These are phyloP conservation scores for Sphaerophoria taeniata DNA, from an alignment of 2,888 invertebrate genomes.

Conservation along the genomic window DNA sequence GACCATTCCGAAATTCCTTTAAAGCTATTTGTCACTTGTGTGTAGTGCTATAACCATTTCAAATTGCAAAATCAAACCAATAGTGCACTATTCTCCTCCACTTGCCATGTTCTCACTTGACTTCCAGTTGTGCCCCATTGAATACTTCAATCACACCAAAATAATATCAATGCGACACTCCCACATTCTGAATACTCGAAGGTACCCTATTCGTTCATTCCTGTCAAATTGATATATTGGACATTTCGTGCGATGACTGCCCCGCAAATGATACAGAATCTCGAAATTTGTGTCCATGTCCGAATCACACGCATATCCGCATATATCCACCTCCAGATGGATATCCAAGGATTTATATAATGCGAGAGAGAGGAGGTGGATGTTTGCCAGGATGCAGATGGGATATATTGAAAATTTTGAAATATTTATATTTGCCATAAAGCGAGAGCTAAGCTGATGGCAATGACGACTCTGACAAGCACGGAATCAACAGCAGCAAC, in stretches of 20 bases:
- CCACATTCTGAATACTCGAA: background rate
- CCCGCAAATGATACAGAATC: constrained; percentile 62
- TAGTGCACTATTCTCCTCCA: background rate
- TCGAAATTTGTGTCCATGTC: constrained; percentile 60
- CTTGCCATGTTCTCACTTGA: constrained; percentile 37
- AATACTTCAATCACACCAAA: too few relatives aligned
- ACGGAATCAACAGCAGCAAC: constrained; percentile 19
- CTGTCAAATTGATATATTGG: constrained; percentile 72
- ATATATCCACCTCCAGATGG: too few relatives aligned
- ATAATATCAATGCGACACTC: background rate
- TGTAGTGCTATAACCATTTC: constrained; percentile 36
- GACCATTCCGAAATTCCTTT: constrained; percentile 18
- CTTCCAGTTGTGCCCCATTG: constrained; percentile 3
- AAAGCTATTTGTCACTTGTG: constrained; percentile 61
- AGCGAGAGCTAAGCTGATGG: constrained; percentile 49
- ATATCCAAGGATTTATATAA: too few relatives aligned
- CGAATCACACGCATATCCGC: too few relatives aligned
- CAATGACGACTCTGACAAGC: constrained; percentile 28
- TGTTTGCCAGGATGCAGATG: constrained; percentile 29
- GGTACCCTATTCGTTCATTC: background rate
- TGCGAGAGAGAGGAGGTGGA: background rate
- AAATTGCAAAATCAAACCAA: constrained; percentile 44
- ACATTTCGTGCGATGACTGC: constrained; percentile 65
- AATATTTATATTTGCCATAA: constrained; percentile 70
- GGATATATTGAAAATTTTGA: constrained; percentile 72